Percentiles rank a stretch among this genome's conserved stretches.
These are phyloP conservation scores for Eumacrocentrus americanus DNA, from an alignment of 2,888 invertebrate genomes.

Conservation along the genomic window DNA sequence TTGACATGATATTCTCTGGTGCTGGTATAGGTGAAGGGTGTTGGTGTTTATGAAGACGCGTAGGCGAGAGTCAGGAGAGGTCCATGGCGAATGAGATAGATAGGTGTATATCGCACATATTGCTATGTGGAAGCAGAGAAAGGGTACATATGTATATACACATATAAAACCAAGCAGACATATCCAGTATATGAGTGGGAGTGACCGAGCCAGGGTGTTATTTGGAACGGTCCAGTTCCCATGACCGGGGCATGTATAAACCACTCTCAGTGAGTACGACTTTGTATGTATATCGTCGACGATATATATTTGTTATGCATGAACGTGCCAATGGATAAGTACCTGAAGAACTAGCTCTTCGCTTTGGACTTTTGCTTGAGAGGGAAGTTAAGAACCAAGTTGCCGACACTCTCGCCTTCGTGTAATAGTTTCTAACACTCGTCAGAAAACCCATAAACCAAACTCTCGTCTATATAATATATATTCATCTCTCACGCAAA, in stretches of 20 bases:
- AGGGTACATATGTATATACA: too few species aligned
- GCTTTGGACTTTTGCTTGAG: too few species aligned
- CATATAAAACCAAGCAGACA: too few species aligned
- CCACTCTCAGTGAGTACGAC: neutral
- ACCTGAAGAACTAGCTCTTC: too few species aligned
- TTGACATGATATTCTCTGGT: conserved; percentile 24
- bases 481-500: neutral
- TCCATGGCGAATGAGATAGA: conserved; percentile 29
- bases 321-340: neutral
- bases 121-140: conserved; percentile 17
- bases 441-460: neutral
- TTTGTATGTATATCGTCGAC: neutral
- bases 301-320: conserved; percentile 4
- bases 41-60: conserved; percentile 25
- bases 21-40: conserved; percentile 22
- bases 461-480: conserved; percentile 2
- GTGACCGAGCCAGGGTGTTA: conserved; percentile 37
- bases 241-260: conserved; percentile 31
- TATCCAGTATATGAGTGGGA: conserved; percentile 28
- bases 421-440: neutral
- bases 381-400: too few species aligned
- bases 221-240: conserved; percentile 46
- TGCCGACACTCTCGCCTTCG: neutral
- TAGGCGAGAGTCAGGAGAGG: conserved; percentile 26
- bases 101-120: conserved; percentile 17